Evolutionary conservation across 2,888 invertebrate genomes (phyloP).

Genomic region (Athalia rosae): DNA sequence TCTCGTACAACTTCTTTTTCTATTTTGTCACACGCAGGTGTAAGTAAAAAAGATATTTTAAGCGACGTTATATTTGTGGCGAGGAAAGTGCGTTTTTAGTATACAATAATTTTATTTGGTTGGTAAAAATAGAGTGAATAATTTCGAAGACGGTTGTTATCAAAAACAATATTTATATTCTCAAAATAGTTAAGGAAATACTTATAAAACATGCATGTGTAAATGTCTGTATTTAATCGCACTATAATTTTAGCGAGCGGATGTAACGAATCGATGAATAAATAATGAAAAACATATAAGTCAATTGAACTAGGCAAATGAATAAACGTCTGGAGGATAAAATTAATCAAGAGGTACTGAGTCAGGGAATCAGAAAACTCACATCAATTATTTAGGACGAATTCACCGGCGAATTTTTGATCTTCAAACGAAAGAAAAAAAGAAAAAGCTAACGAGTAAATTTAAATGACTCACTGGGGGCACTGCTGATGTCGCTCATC

Average conservation of each 20-base stretch:
- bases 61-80: not conserved
- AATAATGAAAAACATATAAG: too few species aligned
- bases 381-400: not conserved
- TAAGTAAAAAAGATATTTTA: not conserved
- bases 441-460: not conserved
- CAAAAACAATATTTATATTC: slow-evolving; percentile 22
- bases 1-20: too few species aligned
- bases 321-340: too few species aligned
- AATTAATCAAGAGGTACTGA: too few species aligned
- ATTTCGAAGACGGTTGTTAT: slow-evolving; percentile 10
- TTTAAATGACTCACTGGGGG: slow-evolving; percentile 55
- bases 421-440: not conserved
- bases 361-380: too few species aligned
- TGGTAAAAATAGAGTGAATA: slow-evolving; percentile 6
- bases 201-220: slow-evolving; percentile 6
- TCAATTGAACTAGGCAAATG: too few species aligned
- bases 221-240: not conserved
- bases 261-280: too few species aligned
- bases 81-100: not conserved
- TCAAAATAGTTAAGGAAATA: slow-evolving; percentile 7
- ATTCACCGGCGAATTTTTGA: slow-evolving; percentile 17
- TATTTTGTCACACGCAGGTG: too few species aligned
- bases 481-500: slow-evolving; percentile 70
- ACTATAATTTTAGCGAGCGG: too few species aligned
- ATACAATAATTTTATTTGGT: not conserved